Conservation (phyloP, 2,113 vertebrate species). For the Carlito syrichta region DNA sequence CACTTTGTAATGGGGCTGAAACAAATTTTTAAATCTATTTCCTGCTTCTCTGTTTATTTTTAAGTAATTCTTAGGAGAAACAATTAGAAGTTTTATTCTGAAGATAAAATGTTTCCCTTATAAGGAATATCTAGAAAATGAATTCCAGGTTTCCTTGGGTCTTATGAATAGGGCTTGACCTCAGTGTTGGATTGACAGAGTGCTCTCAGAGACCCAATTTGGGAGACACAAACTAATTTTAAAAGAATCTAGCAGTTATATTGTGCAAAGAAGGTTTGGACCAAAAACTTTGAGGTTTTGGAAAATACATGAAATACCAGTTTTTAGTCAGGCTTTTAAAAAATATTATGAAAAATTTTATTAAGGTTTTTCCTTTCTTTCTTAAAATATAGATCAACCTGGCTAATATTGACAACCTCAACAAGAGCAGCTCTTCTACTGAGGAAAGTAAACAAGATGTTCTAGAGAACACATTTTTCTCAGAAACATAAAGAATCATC, state of each 20-base stretch:
- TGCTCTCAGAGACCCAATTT: not conserved
- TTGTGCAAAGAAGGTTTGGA: not conserved
- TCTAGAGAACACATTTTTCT: constrained; percentile 69
- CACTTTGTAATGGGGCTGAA: no score
- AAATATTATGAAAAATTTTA: not conserved
- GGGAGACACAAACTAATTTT: not conserved
- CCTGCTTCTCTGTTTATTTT: not conserved
- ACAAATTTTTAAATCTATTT: not conserved
- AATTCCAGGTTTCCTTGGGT: not conserved
- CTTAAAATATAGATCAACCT: constrained; percentile 66
- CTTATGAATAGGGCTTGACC: not conserved
- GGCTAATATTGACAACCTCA: not conserved
- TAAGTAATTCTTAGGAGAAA: constrained; percentile 15
- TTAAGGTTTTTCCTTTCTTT: not conserved
- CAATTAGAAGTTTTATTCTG: constrained; percentile 7
- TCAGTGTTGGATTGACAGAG: not conserved
- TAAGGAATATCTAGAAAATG: not conserved
- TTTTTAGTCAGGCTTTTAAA: not conserved
- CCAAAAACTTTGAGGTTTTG: not conserved
- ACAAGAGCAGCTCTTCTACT: constrained; percentile 9
- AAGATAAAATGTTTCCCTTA: not conserved
- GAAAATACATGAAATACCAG: not conserved
- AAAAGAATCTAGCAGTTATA: not conserved
- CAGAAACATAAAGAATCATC: constrained; percentile 81
- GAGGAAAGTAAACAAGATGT: constrained; percentile 39